A percentile compares a stretch with the other conserved stretches of the same genome.
These are phyloP conservation scores for Oxygymnocypris stewartii DNA, from an alignment of 2,113 vertebrate genomes.

Conservation along the genomic window DNA sequence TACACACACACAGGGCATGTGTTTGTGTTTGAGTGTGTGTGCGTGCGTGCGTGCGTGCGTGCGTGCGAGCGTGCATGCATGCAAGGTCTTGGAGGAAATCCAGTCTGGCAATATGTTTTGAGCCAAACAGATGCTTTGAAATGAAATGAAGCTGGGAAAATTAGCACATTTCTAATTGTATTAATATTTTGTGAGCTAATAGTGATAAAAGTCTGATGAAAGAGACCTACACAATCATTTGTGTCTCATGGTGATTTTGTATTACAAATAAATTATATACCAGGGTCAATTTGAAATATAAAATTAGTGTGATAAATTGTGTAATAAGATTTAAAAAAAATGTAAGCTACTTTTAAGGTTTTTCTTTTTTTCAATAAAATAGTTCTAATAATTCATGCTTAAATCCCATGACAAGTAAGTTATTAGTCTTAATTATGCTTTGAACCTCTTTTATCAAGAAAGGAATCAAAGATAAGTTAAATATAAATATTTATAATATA, in stretches of 20 bases:
- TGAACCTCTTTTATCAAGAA: not conserved
- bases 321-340: not conserved
- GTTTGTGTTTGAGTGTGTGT: not conserved
- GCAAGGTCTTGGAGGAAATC: slow-evolving; percentile 41
- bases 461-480: not conserved
- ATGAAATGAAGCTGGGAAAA: slow-evolving; percentile 7
- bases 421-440: not conserved
- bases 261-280: not conserved
- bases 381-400: not conserved
- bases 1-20: not conserved
- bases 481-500: not conserved
- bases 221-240: not conserved
- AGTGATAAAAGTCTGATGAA: not conserved
- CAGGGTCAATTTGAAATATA: not conserved
- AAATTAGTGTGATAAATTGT: not conserved
- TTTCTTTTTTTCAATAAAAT: not conserved
- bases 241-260: not conserved
- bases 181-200: slow-evolving; percentile 12
- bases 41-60: not conserved
- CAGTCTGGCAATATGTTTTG: slow-evolving; percentile 23
- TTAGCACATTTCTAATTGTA: slow-evolving; percentile 38
- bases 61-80: slow-evolving; percentile 18
- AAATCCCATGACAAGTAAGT: not conserved
- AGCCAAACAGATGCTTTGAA: slow-evolving; percentile 49
- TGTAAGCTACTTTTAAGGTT: no score